phyloP scores from a whole-genome alignment of 2,797 vertebrate species.

The Monodelphis domestica region DNA sequence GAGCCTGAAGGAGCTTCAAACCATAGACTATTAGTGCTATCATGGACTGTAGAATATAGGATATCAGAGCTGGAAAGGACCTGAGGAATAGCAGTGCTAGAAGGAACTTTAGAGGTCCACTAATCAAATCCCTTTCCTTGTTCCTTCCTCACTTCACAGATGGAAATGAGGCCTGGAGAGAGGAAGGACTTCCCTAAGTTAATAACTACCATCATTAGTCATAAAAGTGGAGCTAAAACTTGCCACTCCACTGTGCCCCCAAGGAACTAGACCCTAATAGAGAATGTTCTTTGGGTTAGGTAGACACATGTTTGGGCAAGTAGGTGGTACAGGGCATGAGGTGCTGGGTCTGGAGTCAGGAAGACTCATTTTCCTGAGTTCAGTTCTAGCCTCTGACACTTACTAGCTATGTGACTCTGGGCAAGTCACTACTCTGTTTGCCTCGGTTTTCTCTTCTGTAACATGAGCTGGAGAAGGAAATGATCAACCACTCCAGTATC shows the following conservation, averaged over 20 bases:
- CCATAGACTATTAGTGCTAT: not conserved
- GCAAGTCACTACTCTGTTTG: no score
- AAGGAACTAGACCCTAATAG: not conserved
- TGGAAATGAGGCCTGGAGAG: not conserved
- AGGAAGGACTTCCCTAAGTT: not conserved
- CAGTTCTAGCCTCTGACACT: no score
- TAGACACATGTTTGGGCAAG: not conserved
- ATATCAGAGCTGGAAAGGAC: not conserved
- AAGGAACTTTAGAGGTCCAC: not conserved
- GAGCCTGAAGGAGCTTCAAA: not conserved
- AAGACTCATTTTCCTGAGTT: no score
- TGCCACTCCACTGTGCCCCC: not conserved
- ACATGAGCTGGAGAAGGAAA: no score
- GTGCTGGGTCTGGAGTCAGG: no score
- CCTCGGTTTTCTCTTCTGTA: no score
- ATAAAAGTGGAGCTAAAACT: not conserved
- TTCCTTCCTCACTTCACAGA: not conserved
- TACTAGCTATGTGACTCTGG: no score
- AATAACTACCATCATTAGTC: not conserved
- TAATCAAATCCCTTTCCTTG: not conserved
- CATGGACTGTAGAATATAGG: not conserved
- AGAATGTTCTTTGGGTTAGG: not conserved
- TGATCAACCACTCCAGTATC: no score
- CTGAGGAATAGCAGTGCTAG: not conserved
- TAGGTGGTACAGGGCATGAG: no score